Percentiles rank a stretch among this genome's conserved stretches.
Evolutionary conservation across 2,797 vertebrate species (phyloP).

Genomic region (Sphaeramia orbicularis): DNA sequence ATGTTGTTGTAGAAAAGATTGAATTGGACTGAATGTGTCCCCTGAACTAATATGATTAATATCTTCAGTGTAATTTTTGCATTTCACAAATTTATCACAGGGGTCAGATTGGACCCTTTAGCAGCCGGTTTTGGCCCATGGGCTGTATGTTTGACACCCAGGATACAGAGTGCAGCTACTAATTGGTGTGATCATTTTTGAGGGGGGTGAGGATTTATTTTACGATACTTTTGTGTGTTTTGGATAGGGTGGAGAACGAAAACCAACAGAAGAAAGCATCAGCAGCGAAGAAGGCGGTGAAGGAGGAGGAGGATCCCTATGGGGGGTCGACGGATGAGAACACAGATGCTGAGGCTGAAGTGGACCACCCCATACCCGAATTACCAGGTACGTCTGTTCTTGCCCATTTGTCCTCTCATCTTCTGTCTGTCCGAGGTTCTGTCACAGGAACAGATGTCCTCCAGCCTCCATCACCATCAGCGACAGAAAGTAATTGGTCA

Average conservation of each 20-base stretch:
- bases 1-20: too few relatives aligned
- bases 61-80: too few relatives aligned
- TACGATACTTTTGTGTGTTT: not conserved
- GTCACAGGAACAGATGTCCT: slow-evolving; percentile 8
- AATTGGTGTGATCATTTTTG: too few relatives aligned
- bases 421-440: slow-evolving; percentile 12
- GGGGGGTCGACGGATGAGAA: slow-evolving; percentile 93
- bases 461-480: not conserved
- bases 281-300: slow-evolving; percentile 2
- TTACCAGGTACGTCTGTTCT: slow-evolving; percentile 85
- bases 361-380: slow-evolving; percentile 87
- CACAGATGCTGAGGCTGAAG: slow-evolving; percentile 88
- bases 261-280: slow-evolving; percentile 70
- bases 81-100: too few relatives aligned
- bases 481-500: slow-evolving; percentile 22
- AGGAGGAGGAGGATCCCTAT: slow-evolving; percentile 85
- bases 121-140: too few relatives aligned
- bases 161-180: too few relatives aligned
- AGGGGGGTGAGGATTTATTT: not conserved
- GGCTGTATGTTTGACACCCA: too few relatives aligned
- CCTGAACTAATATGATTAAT: too few relatives aligned
- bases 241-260: slow-evolving; percentile 78
- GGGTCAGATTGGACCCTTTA: too few relatives aligned
- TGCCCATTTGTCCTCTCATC: not conserved
- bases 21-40: too few relatives aligned